Evolutionary conservation across 2,888 invertebrate species (phyloP).

Genomic region (Andrena marginata): DNA sequence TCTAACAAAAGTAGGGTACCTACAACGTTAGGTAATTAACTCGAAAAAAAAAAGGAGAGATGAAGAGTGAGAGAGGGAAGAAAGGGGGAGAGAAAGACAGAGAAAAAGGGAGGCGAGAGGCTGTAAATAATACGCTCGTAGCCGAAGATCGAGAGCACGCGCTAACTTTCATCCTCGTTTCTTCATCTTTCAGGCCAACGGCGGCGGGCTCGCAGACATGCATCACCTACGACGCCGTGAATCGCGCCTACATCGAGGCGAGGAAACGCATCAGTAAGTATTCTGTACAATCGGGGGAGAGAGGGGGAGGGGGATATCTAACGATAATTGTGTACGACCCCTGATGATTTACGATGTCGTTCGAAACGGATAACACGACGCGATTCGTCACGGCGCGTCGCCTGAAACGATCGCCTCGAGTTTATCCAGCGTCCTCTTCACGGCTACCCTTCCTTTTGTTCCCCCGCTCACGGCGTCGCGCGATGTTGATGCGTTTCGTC

Average conservation of each 20-base stretch:
- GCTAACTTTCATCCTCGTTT: conserved; percentile 52
- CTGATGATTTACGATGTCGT: conserved; percentile 19
- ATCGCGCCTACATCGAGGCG: conserved; percentile 94
- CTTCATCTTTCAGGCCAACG: conserved; percentile 84
- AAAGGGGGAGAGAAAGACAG: not conserved
- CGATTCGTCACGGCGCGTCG: conserved; percentile 14
- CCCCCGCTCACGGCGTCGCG: not conserved
- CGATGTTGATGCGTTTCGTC: conserved; percentile 17
- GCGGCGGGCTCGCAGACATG: conserved; percentile 89
- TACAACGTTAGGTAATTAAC: conserved; percentile 66
- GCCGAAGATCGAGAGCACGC: conserved; percentile 30
- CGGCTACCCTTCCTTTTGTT: not conserved
- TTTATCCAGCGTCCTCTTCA: not conserved
- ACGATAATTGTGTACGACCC: conserved; percentile 2
- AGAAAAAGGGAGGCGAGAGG: not conserved
- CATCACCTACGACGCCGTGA: conserved; percentile 95
- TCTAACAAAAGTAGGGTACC: conserved; percentile 61
- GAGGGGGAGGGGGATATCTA: conserved; percentile 2
- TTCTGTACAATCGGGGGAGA: not conserved
- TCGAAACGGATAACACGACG: not conserved
- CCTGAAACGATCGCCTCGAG: conserved; percentile 23
- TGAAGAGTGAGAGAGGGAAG: not conserved
- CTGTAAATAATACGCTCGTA: conserved; percentile 48
- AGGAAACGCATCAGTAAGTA: conserved; percentile 95
- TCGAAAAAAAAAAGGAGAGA: not conserved